A percentile compares a stretch with the other conserved stretches of the same genome.
phyloP scores from a whole-genome alignment of 2,113 vertebrate genomes.

The Corynorhinus townsendii region DNA sequence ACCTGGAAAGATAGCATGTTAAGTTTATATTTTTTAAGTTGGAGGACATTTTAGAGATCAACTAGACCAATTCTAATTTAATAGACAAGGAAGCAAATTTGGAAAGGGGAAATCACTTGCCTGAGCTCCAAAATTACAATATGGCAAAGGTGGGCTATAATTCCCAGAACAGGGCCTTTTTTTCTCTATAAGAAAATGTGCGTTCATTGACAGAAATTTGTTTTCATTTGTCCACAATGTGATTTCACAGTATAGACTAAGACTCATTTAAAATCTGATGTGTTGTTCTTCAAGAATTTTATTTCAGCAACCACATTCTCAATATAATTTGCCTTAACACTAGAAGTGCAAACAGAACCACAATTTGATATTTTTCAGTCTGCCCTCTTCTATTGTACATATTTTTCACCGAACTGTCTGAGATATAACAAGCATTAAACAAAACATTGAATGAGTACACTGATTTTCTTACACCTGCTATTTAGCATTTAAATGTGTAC shows the following conservation, averaged over 20 bases:
- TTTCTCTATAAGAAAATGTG: not conserved
- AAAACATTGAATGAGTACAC: not conserved
- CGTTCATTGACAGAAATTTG: not conserved
- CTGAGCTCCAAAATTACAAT: not conserved
- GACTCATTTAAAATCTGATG: not conserved
- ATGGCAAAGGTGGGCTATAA: not conserved
- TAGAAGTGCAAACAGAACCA: not conserved
- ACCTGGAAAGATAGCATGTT: not conserved
- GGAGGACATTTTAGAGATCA: not conserved
- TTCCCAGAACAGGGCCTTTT: not conserved
- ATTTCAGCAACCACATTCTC: not conserved
- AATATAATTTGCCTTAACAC: not conserved
- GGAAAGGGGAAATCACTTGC: not conserved
- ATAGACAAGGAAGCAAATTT: not conserved
- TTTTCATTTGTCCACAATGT: not conserved
- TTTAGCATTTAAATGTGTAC: not conserved
- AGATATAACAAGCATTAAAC: not conserved
- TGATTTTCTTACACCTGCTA: not conserved
- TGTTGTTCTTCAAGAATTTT: not conserved
- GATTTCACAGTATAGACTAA: not conserved
- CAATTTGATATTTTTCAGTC: slow-evolving; percentile 2
- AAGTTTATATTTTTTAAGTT: not conserved
- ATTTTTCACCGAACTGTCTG: not conserved
- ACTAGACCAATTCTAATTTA: not conserved
- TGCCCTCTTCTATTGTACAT: not conserved